A percentile compares a stretch with the other conserved stretches of the same genome.
phyloP scores from a whole-genome alignment of 1,140 invertebrate species.

The Drosophila arawakana region DNA sequence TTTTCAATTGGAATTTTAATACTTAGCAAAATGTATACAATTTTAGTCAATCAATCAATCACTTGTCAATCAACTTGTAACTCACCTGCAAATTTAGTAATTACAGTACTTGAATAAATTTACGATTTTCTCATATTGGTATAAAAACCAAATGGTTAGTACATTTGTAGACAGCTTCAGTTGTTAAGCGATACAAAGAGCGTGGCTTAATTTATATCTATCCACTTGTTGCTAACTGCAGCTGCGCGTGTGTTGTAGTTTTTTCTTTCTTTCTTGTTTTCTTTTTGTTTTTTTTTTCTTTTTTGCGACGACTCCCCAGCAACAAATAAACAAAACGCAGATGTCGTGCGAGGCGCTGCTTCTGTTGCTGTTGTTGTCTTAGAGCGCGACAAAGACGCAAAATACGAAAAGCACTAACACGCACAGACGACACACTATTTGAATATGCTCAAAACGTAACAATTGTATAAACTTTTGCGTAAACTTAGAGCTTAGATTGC shows the following conservation, averaged over 20 bases:
- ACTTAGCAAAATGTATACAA: neutral
- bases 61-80: slow-evolving; percentile 2
- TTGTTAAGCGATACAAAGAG: slow-evolving; percentile 10
- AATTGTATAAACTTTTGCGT: slow-evolving; percentile 8
- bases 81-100: slow-evolving; percentile 23
- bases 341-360: slow-evolving; percentile 20
- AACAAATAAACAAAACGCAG: slow-evolving; percentile 70
- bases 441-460: slow-evolving; percentile 11
- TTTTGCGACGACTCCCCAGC: slow-evolving; percentile 59
- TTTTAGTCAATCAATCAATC: neutral
- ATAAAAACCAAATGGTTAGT: neutral
- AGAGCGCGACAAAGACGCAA: slow-evolving; percentile 23
- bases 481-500: slow-evolving; percentile 16
- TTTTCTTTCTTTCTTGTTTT: slow-evolving; percentile 15
- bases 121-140: too few relatives aligned
- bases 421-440: neutral
- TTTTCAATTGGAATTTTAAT: too few relatives aligned
- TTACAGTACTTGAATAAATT: neutral
- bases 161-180: slow-evolving; percentile 12
- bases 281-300: slow-evolving; percentile 5
- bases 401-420: slow-evolving; percentile 8
- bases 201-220: slow-evolving; percentile 36
- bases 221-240: slow-evolving; percentile 75
- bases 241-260: slow-evolving; percentile 20
- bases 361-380: slow-evolving; percentile 10